Base-by-base conservation (phyloP, 2,888 invertebrate species). In the Drosophila anomelani region DNA sequence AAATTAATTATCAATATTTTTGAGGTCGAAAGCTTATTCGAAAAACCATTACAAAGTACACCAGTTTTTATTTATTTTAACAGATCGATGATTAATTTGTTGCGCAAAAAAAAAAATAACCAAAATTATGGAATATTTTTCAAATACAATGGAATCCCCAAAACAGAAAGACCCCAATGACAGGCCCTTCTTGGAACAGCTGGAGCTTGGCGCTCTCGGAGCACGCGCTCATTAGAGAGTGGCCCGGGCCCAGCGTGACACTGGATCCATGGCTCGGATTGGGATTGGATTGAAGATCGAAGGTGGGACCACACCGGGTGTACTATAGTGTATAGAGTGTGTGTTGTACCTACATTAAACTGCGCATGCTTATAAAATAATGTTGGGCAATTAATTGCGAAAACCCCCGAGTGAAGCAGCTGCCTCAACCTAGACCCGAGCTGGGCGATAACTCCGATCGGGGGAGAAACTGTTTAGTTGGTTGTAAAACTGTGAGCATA, bases 51-150 rank as follows among this genome's bases (percentile, higher is more conserved):
- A 81, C 72, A 75, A 80, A 77, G 67, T 88, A 84, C 81, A 79
- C 77, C 83, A 83, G 85, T 75, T 89, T 85, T 89, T 86, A 89
- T 89, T 89, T 89, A 89, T 86, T 87, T 86, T 89, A 80, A 89
- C 79, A 76, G 73, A 73, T 64, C 64, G 76, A 88, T 85, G 90
- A 85, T 85, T 85, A 80, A 85, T 85, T 88, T 79, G 75, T 60
- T 78, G 80, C 73, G 82, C 87, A 77, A 75, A 75, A 59, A 76
- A 23, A 15, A 23, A 17, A 32, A 13, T 8, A 29, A 4, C 13
- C 55, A 26, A 76, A 67, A 47, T 49, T 66, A 51, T 51, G 64
- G 67, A 61, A 72, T 76, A 62, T 78, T 63, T 61, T 57, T 57
- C 13, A 29, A 68, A 20, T 32, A 57, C 56, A 60, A 58, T 51